These are phyloP conservation scores for Rhagologus leucostigma DNA, from an alignment of 2,113 vertebrate species.

Conservation along the genomic window DNA sequence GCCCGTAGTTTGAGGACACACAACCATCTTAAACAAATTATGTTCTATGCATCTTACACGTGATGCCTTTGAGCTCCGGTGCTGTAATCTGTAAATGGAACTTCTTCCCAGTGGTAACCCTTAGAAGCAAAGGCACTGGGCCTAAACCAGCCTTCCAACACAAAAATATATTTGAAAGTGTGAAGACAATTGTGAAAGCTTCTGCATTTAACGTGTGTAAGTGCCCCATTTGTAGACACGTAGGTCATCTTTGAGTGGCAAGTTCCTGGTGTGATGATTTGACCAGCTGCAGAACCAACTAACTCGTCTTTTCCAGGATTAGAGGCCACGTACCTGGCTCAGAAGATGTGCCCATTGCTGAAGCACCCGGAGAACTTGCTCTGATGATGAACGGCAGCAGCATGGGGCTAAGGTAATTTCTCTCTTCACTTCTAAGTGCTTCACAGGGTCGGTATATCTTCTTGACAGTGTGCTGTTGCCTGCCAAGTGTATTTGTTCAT, in stretches of 20 bases:
- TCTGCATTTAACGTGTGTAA: not conserved
- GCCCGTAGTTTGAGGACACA: not conserved
- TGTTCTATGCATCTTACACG: not conserved
- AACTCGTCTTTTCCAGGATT: constrained; percentile 61
- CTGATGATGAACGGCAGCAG: constrained; percentile 50
- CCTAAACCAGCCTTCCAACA: not conserved
- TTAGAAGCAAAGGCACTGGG: not conserved
- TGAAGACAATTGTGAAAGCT: not conserved
- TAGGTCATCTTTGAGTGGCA: not conserved
- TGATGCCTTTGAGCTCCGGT: not conserved
- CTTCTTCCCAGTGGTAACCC: not conserved
- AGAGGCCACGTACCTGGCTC: constrained; percentile 24
- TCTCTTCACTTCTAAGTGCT: not conserved
- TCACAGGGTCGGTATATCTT: not conserved
- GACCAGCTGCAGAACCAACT: not conserved
- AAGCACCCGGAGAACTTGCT: constrained; percentile 19
- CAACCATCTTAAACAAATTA: not conserved
- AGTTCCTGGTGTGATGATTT: not conserved
- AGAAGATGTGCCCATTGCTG: constrained; percentile 29
- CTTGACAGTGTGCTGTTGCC: not conserved
- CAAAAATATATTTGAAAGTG: not conserved
- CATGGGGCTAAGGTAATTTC: constrained; percentile 63
- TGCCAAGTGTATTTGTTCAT: constrained; percentile 15
- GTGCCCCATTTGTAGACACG: not conserved
- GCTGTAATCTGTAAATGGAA: not conserved